These are phyloP conservation scores for Miniopterus natalensis DNA, from an alignment of 2,113 vertebrate species.

Conservation along the genomic window DNA sequence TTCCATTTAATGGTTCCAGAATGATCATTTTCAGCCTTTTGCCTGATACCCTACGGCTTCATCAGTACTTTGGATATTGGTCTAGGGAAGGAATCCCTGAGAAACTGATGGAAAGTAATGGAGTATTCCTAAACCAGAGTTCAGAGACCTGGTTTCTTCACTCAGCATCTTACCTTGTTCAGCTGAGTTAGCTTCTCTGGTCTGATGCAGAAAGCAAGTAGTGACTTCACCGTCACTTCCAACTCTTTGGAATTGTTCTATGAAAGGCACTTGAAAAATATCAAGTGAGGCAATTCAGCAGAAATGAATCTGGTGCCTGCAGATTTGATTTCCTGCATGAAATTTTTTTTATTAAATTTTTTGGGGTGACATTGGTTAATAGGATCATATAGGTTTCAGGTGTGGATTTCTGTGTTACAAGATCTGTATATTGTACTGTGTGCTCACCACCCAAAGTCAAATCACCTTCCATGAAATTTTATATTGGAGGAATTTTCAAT, in stretches of 20 bases:
- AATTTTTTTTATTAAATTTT: conserved; percentile 1
- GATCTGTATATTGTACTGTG: too few relatives aligned
- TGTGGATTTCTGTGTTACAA: too few relatives aligned
- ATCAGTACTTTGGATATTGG: not conserved
- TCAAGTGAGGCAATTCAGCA: not conserved
- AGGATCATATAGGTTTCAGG: too few relatives aligned
- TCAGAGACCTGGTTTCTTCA: not conserved
- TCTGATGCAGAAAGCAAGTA: not conserved
- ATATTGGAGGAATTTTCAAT: not conserved
- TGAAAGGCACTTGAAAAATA: conserved; percentile 32
- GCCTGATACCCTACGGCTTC: not conserved
- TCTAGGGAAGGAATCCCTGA: not conserved
- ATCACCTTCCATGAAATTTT: conserved; percentile 4
- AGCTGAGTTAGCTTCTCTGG: not conserved
- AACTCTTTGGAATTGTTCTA: not conserved
- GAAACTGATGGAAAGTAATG: not conserved
- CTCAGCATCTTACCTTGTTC: not conserved
- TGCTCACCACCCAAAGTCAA: too few relatives aligned
- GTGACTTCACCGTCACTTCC: not conserved
- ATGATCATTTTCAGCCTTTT: not conserved
- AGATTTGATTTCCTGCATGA: conserved; percentile 26
- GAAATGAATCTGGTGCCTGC: not conserved
- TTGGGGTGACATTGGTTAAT: too few relatives aligned
- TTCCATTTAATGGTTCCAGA: not conserved
- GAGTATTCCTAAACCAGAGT: not conserved